Evolutionary conservation across 2,797 vertebrate genomes (phyloP), one percentile per base, ranked within the genome.

Genomic region (Novumbra hubbsi): DNA sequence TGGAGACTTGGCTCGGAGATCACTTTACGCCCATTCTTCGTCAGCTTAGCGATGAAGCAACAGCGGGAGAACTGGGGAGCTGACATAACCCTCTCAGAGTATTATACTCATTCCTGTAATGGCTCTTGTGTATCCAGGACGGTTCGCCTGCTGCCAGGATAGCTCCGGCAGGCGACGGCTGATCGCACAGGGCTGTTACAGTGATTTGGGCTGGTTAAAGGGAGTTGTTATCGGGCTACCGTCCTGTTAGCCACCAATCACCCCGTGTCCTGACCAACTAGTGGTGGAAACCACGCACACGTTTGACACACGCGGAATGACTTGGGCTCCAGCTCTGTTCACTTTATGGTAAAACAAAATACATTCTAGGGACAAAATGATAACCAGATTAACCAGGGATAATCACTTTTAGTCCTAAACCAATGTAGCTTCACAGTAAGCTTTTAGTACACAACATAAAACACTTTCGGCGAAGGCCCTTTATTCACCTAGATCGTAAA

Each of bases 171-270:
- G 66, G 75, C 57, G 71, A 48, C 28, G 74, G 69, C 21, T 71
- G 30, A 16, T 16, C 3, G 17, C 19, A 12, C 65, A 45, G 32
- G 2, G 34, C 66, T 57, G 77, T 84, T 75, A 82, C 81, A 75
- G n/a, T 21, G 73, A 80, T 84, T 84, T 86, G 84, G 84, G 77
- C 19, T 62, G 75, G 52, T 73, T 83, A 87, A 88, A 80, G 32
- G 45, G 62, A 73, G 34, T 80, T 57, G 14, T 81, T 32, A 76
- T 81, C 75, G 69, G 76, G 74, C 68, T 74, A 73, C 84, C 83
- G 50, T 77, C 60, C 60, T 14, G 60, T 24, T 24, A 62, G 12
- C 4, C 67, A 24, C 55, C 66, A 65, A 68, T 71, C 76, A 75
- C 75, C 74, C 64, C 75, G 14, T 78, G 79, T 73, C 78, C 80